A percentile compares a stretch with the other conserved stretches of the same genome.
phyloP scores from a whole-genome alignment of 2,797 vertebrate species.

The Cottoperca gobio region DNA sequence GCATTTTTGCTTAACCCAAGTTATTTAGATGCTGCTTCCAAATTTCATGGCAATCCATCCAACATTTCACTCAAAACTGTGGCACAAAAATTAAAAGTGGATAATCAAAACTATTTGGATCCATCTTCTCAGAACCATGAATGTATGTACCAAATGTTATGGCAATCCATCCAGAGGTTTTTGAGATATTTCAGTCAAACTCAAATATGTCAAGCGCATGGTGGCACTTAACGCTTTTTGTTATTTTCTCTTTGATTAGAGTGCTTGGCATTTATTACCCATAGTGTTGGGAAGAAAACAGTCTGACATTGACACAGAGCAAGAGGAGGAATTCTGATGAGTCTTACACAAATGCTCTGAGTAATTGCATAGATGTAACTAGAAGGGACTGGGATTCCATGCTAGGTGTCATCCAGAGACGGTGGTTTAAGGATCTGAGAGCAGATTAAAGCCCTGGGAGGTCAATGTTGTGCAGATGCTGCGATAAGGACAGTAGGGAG shows the following conservation, averaged over 20 bases:
- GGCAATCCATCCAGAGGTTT: no score
- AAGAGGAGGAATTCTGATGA: conserved; percentile 31
- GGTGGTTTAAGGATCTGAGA: conserved; percentile 47
- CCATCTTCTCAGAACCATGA: no score
- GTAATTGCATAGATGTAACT: conserved; percentile 53
- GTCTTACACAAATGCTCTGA: conserved; percentile 23
- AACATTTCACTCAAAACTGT: not conserved
- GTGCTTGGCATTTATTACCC: conserved; percentile 44
- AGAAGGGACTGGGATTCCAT: conserved; percentile 29
- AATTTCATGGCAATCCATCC: not conserved
- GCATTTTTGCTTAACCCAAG: no score
- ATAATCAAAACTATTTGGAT: no score
- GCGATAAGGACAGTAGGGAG: conserved; percentile 42
- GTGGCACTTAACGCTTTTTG: no score
- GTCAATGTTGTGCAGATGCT: conserved; percentile 52
- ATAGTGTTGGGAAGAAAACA: conserved; percentile 15
- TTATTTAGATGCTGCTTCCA: no score
- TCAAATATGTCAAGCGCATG: no score
- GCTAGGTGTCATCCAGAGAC: conserved; percentile 37
- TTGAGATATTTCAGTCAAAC: no score
- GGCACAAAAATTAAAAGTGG: no score
- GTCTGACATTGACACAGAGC: conserved; percentile 55
- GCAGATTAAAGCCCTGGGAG: conserved; percentile 64
- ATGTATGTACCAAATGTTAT: no score
- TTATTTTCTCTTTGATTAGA: conserved; percentile 9